Evolutionary conservation across 1,140 invertebrate genomes (phyloP).

Genomic region (Scylla paramamosain): DNA sequence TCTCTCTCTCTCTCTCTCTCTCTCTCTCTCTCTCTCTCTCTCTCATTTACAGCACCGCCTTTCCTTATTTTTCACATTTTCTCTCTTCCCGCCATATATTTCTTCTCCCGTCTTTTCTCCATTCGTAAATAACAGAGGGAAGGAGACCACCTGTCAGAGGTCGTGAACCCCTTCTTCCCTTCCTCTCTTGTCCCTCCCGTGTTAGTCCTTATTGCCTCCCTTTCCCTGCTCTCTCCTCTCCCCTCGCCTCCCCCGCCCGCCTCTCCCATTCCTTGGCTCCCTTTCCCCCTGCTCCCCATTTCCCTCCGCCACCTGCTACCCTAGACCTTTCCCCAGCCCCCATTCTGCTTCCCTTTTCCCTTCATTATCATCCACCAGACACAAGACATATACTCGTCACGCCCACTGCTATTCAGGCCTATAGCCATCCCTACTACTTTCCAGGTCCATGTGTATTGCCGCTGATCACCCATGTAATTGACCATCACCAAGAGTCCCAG

Average conservation of each 20-base stretch:
- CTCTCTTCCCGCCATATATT: slow-evolving; percentile 1
- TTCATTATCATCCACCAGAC: slow-evolving; percentile 45
- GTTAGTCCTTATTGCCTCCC: not conserved
- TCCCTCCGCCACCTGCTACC: not conserved
- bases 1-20: not conserved
- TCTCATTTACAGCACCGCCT: not conserved
- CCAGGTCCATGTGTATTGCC: not conserved
- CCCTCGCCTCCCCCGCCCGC: not conserved
- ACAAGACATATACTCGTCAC: slow-evolving; percentile 28
- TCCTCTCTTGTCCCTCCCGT: not conserved
- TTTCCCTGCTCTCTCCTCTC: not conserved
- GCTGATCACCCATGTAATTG: too few relatives aligned
- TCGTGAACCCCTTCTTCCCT: slow-evolving; percentile 45
- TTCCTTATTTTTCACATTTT: not conserved
- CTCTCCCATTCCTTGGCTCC: not conserved
- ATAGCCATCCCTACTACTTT: not conserved
- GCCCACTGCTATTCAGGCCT: not conserved
- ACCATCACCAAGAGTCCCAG: too few relatives aligned
- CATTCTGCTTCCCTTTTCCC: not conserved
- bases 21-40: slow-evolving; percentile 20
- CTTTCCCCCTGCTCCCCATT: not conserved
- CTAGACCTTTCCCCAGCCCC: not conserved
- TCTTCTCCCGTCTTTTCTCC: not conserved
- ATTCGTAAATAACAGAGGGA: slow-evolving; percentile 45
- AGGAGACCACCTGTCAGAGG: slow-evolving; percentile 52